These are phyloP conservation scores for Sorex maritimensis DNA, from an alignment of 2,797 vertebrate genomes.

Conservation along the genomic window DNA sequence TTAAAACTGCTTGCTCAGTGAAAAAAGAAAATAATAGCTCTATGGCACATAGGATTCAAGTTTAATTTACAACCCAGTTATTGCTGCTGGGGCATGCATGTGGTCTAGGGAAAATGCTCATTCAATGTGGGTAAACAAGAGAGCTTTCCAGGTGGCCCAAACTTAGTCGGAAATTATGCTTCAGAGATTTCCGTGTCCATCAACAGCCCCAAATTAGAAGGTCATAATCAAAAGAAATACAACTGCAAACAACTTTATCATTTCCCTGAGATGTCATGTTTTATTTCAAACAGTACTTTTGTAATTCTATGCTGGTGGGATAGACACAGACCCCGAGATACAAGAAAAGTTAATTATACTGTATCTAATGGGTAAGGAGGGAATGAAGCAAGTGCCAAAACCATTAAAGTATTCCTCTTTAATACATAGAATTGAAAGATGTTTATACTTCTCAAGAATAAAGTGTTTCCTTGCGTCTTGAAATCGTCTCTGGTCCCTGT, in stretches of 20 bases:
- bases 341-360: neutral
- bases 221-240: constrained; percentile 26
- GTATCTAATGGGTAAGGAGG: constrained; percentile 13
- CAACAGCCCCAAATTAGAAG: constrained; percentile 49
- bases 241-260: constrained; percentile 43
- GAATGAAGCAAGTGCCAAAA: neutral
- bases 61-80: constrained; percentile 50
- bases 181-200: constrained; percentile 55
- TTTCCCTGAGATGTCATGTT: constrained; percentile 46
- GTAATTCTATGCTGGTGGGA: neutral
- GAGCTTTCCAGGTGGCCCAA: constrained; percentile 47
- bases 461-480: neutral
- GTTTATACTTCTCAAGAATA: neutral
- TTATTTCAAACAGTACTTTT: constrained; percentile 21
- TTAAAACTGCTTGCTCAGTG: constrained; percentile 69
- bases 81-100: neutral
- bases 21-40: constrained; percentile 67
- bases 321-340: neutral
- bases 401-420: neutral
- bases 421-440: neutral
- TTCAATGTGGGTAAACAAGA: constrained; percentile 4
- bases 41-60: neutral
- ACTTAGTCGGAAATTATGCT: constrained; percentile 72
- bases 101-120: neutral
- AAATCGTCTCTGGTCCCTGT: neutral